phyloP scores from a whole-genome alignment of 2,113 vertebrate species.

The Psilopsiagon aymara region DNA sequence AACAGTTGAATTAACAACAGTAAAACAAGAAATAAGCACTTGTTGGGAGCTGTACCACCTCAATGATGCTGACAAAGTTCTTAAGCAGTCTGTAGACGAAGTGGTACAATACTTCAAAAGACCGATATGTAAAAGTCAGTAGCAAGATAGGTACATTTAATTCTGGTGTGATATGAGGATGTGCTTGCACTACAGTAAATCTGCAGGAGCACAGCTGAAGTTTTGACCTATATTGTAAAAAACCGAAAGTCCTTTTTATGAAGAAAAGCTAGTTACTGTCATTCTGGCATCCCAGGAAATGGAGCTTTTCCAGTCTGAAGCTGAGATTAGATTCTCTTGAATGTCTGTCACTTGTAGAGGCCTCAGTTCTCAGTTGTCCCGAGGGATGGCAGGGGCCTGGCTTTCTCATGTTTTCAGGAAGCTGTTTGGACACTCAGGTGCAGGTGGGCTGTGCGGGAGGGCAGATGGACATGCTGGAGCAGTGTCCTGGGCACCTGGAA shows the following conservation, averaged over 20 bases:
- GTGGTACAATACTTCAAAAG: not conserved
- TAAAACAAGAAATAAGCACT: not conserved
- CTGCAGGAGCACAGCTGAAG: not conserved
- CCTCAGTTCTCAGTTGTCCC: accelerated
- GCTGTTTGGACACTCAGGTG: not conserved
- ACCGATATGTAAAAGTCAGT: not conserved
- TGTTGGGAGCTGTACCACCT: not conserved
- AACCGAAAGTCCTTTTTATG: not conserved
- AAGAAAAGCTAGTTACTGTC: not conserved
- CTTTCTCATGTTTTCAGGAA: not conserved
- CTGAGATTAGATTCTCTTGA: not conserved
- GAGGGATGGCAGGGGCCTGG: not conserved
- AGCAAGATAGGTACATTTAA: not conserved
- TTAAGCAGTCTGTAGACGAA: not conserved
- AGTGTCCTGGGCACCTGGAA: not conserved
- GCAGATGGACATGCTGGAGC: accelerated
- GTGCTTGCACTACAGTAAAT: not conserved
- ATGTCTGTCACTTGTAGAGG: accelerated
- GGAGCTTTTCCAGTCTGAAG: not conserved
- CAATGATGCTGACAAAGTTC: not conserved
- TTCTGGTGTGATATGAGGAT: not conserved
- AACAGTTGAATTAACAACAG: not conserved
- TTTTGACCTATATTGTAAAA: not conserved
- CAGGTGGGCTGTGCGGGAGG: accelerated
- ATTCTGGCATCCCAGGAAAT: not conserved